Conservation (phyloP, 2,888 invertebrate genomes). For the Rosalia funebris region DNA sequence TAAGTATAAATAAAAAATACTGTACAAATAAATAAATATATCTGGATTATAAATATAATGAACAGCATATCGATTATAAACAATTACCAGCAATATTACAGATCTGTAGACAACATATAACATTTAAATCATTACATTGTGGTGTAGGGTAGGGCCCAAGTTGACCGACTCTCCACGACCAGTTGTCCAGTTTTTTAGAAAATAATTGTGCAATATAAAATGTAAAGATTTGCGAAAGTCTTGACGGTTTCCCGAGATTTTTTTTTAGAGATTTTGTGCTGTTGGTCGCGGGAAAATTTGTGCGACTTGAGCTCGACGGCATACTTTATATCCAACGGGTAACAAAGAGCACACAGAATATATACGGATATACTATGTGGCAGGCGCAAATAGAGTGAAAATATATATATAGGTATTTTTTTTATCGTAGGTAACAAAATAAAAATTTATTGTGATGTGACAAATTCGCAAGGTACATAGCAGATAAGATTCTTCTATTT, state of each 20-base stretch:
- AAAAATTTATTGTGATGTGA: conserved; percentile 43
- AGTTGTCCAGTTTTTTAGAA: conserved; percentile 23
- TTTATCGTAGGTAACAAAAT: conserved; percentile 44
- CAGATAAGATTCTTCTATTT: conserved; percentile 58
- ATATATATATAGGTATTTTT: conserved; percentile 47
- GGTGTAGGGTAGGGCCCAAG: conserved; percentile 5
- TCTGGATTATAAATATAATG: conserved; percentile 48
- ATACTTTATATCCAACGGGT: conserved; percentile 27
- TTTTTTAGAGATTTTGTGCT: neutral
- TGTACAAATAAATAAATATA: conserved; percentile 56
- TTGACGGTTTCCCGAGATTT: neutral
- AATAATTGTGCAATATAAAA: conserved; percentile 20
- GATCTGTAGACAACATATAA: conserved; percentile 61
- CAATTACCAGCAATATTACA: conserved; percentile 59
- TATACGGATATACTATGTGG: conserved; percentile 51
- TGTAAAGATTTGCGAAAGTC: neutral
- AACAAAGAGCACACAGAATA: conserved; percentile 51
- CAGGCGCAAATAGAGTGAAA: conserved; percentile 52
- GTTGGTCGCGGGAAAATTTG: neutral
- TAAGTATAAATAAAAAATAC: conserved; percentile 50
- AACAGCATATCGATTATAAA: conserved; percentile 57
- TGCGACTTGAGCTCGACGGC: conserved; percentile 2
- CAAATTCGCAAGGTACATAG: conserved; percentile 63
- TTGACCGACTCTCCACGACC: neutral
- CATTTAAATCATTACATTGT: conserved; percentile 61